Evolutionary conservation across 2,113 vertebrate species (phyloP).

Genomic region (Austrofundulus limnaeus): DNA sequence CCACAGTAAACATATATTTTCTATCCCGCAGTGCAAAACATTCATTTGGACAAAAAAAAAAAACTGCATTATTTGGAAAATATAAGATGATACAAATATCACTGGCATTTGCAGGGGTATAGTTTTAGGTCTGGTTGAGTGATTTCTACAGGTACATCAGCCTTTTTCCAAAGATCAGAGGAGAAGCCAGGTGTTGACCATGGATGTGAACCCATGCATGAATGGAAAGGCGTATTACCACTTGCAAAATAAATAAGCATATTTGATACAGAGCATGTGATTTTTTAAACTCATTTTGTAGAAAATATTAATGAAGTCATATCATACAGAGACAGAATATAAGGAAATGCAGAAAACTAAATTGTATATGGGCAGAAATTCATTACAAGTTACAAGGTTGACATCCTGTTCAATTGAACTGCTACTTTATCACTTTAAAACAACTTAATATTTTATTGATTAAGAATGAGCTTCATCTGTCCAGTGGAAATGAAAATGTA

Average conservation of each 20-base stretch:
- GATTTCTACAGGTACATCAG: background rate
- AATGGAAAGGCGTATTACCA: background rate
- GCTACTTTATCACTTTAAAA: slow-evolving; percentile 32
- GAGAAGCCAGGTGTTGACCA: background rate
- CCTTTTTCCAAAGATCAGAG: background rate
- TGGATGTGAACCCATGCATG: background rate
- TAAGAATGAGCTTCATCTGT: slow-evolving; percentile 25
- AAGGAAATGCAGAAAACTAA: too few species aligned
- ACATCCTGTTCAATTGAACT: slow-evolving; percentile 9
- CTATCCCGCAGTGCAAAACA: too few species aligned
- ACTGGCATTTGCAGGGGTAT: too few species aligned
- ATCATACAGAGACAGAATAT: too few species aligned
- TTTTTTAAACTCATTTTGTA: background rate
- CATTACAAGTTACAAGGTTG: background rate
- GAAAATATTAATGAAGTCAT: background rate
- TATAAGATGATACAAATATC: too few species aligned
- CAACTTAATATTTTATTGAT: slow-evolving; percentile 37
- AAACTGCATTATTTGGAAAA: too few species aligned
- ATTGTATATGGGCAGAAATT: background rate
- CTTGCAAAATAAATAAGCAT: background rate
- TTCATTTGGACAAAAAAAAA: too few species aligned
- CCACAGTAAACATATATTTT: too few species aligned
- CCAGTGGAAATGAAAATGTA: slow-evolving; percentile 22
- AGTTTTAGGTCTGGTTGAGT: background rate
- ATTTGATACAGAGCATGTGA: background rate